These are phyloP conservation scores for Corapipo altera DNA, from an alignment of 2,113 vertebrate genomes.

Conservation along the genomic window DNA sequence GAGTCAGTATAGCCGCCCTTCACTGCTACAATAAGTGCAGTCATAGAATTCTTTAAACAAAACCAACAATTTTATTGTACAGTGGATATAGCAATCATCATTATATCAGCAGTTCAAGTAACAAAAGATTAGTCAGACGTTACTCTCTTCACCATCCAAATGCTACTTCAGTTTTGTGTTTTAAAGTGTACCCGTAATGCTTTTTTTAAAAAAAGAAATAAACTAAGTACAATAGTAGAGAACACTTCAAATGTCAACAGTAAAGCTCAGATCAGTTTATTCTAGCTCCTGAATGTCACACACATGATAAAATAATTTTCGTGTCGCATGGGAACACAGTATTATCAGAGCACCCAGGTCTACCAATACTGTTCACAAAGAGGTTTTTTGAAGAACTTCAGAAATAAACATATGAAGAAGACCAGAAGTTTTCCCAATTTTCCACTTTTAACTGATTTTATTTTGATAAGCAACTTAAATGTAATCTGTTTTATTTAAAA, in stretches of 20 bases:
- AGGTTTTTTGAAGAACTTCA: background rate
- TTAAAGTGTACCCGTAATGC: background rate
- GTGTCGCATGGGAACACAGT: background rate
- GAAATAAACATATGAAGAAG: background rate
- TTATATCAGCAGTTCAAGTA: background rate
- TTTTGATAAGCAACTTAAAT: background rate
- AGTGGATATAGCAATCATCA: background rate
- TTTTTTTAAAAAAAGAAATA: background rate
- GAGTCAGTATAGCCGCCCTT: constrained; percentile 91
- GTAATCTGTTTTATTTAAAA: background rate
- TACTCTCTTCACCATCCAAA: background rate
- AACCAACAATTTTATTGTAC: background rate
- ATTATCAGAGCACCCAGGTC: background rate
- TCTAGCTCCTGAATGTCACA: background rate
- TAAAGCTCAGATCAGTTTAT: background rate
- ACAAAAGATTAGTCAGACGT: background rate
- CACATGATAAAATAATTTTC: rapidly evolving
- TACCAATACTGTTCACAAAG: background rate
- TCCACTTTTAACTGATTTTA: background rate
- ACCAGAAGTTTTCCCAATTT: background rate
- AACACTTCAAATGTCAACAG: background rate
- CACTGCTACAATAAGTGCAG: constrained; percentile 94
- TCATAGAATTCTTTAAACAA: constrained; percentile 92
- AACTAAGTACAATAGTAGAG: background rate
- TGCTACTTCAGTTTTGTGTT: background rate